A percentile compares a stretch with the other conserved stretches of the same genome.
Evolutionary conservation across 2,113 vertebrate genomes (phyloP).

Genomic region (Actinemys pallida): DNA sequence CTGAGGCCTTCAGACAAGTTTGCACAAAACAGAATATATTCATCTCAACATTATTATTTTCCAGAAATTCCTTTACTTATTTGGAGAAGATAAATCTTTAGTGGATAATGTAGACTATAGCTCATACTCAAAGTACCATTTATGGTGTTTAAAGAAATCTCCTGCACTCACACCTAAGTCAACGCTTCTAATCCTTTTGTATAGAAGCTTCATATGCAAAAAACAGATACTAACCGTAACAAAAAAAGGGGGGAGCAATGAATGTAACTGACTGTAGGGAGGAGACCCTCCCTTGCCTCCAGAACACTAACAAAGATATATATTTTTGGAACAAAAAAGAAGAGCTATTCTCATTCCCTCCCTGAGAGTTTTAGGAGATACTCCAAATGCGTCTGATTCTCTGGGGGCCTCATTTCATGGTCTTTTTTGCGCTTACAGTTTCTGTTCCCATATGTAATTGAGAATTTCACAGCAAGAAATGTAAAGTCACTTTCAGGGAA

Average conservation of each 20-base stretch:
- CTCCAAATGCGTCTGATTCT: neutral
- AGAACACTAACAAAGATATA: neutral
- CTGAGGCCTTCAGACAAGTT: conserved; percentile 46
- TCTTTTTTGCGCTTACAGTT: neutral
- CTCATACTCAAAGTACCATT: neutral
- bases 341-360: neutral
- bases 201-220: neutral
- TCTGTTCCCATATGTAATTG: neutral
- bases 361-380: neutral
- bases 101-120: neutral
- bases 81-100: neutral
- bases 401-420: neutral
- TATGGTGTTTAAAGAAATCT: neutral
- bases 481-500: neutral
- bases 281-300: neutral
- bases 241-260: neutral
- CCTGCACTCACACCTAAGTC: neutral
- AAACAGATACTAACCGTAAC: neutral
- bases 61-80: conserved; percentile 30
- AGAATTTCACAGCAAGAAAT: neutral
- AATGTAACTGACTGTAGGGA: neutral
- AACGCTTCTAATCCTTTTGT: neutral
- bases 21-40: neutral
- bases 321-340: neutral
- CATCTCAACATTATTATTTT: conserved; percentile 21